A percentile compares a stretch with the other conserved stretches of the same genome.
phyloP scores from a whole-genome alignment of 2,888 invertebrate species.

The Heliconius ethilla region DNA sequence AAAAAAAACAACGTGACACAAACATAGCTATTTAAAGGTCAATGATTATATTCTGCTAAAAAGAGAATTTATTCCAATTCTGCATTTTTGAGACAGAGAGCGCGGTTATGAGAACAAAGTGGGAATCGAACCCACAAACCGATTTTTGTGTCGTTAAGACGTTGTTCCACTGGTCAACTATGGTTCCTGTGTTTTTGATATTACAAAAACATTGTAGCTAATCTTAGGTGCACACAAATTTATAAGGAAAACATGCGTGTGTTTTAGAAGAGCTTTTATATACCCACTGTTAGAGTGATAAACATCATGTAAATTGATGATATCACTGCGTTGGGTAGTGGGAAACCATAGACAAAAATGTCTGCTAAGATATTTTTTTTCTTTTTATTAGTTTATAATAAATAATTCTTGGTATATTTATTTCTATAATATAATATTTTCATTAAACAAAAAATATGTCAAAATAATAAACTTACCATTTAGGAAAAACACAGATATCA shows the following conservation, averaged over 20 bases:
- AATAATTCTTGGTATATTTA: too few relatives aligned
- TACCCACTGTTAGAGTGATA: constrained; percentile 47
- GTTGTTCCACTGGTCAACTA: too few relatives aligned
- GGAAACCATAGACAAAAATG: neutral
- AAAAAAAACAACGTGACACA: too few relatives aligned
- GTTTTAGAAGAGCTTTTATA: constrained; percentile 49
- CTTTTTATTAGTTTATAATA: neutral
- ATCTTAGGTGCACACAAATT: constrained; percentile 51
- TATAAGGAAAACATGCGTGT: constrained; percentile 48
- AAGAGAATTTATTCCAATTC: too few relatives aligned
- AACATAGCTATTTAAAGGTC: too few relatives aligned
- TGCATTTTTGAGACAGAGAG: too few relatives aligned
- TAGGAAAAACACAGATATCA: constrained; percentile 89
- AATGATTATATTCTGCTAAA: too few relatives aligned
- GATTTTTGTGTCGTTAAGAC: too few relatives aligned
- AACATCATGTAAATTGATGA: constrained; percentile 44
- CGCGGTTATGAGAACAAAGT: too few relatives aligned
- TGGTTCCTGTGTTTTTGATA: neutral
- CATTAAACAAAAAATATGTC: neutral
- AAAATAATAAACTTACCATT: constrained; percentile 85
- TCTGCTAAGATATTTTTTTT: neutral
- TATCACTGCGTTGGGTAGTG: constrained; percentile 57
- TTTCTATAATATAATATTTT: neutral
- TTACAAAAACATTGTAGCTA: constrained; percentile 43
- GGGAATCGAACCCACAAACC: too few relatives aligned